Evolutionary conservation across 2,797 vertebrate species (phyloP).

Genomic region (Oreortyx pictus): DNA sequence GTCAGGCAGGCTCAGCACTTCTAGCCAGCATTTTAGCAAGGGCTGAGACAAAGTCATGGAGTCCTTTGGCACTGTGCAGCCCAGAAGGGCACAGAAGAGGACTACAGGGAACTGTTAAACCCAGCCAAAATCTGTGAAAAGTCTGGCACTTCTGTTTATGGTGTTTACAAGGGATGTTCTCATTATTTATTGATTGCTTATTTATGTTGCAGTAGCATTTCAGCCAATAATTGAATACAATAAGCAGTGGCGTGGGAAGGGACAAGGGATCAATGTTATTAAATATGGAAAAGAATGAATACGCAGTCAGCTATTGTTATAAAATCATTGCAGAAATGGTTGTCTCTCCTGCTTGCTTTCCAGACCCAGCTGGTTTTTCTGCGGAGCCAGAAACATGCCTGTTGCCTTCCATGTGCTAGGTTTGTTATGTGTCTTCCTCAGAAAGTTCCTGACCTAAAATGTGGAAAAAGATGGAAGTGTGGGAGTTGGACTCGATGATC

Average conservation of each 20-base stretch:
- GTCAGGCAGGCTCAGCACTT: background rate
- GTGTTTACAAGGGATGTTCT: background rate
- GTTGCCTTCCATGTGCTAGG: background rate
- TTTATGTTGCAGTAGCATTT: conserved; percentile 3
- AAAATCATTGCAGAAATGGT: background rate
- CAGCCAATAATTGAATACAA: background rate
- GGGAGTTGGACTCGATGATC: too few relatives aligned
- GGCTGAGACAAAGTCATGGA: background rate
- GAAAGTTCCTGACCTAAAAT: conserved; percentile 61
- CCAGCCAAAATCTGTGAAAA: conserved; percentile 32
- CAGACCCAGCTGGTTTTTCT: background rate
- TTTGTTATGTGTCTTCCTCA: conserved; percentile 24
- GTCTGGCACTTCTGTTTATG: conserved; percentile 24
- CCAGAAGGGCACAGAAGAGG: conserved; percentile 11
- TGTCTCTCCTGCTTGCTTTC: background rate
- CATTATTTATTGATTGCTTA: conserved; percentile 26
- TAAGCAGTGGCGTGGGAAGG: background rate
- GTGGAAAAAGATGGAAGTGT: conserved; percentile 51
- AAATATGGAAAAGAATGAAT: background rate
- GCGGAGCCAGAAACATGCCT: background rate
- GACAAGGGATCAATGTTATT: background rate
- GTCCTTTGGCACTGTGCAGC: conserved; percentile 44
- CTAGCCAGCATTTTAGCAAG: background rate
- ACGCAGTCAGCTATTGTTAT: background rate
- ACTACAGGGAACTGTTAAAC: background rate